Percentiles rank a stretch among this genome's conserved stretches.
phyloP scores from a whole-genome alignment of 2,113 vertebrate species.

The Coptodon rendalli region DNA sequence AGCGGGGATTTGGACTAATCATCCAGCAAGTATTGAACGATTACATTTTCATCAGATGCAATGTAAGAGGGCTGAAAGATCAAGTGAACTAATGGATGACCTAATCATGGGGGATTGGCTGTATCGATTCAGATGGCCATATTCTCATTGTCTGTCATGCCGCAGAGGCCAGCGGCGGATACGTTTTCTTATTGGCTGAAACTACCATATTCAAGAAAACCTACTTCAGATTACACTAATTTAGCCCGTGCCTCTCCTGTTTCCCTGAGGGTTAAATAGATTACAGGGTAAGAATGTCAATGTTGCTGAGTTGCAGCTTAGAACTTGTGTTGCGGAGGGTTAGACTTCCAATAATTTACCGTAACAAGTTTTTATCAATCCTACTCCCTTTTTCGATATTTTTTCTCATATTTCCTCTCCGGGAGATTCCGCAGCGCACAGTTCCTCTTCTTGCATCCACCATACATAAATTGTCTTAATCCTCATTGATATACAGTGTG shows the following conservation, averaged over 20 bases:
- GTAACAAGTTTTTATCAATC: slow-evolving; percentile 37
- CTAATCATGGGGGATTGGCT: slow-evolving; percentile 62
- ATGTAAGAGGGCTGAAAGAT: slow-evolving; percentile 53
- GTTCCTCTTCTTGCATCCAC: neutral
- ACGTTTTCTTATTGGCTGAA: slow-evolving; percentile 34
- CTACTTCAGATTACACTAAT: slow-evolving; percentile 62
- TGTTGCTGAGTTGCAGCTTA: slow-evolving; percentile 58
- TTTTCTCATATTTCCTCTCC: neutral
- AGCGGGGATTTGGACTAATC: slow-evolving; percentile 41
- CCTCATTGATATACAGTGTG: slow-evolving; percentile 45
- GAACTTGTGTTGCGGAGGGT: slow-evolving; percentile 47
- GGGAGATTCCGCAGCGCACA: neutral
- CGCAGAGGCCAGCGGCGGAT: slow-evolving; percentile 18
- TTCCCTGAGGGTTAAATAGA: slow-evolving; percentile 56
- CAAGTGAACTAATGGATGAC: slow-evolving; percentile 67
- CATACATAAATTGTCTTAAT: slow-evolving; percentile 45
- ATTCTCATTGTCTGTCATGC: slow-evolving; percentile 52
- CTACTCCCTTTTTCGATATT: neutral
- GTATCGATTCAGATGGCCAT: slow-evolving; percentile 56
- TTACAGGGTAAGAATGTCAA: slow-evolving; percentile 47
- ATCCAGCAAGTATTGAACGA: slow-evolving; percentile 46
- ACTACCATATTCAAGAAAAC: slow-evolving; percentile 38
- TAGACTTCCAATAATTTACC: slow-evolving; percentile 43
- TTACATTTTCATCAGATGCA: slow-evolving; percentile 61
- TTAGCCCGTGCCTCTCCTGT: slow-evolving; percentile 30